These are phyloP conservation scores for Pterois miles DNA, from an alignment of 2,797 vertebrate species.

Conservation along the genomic window DNA sequence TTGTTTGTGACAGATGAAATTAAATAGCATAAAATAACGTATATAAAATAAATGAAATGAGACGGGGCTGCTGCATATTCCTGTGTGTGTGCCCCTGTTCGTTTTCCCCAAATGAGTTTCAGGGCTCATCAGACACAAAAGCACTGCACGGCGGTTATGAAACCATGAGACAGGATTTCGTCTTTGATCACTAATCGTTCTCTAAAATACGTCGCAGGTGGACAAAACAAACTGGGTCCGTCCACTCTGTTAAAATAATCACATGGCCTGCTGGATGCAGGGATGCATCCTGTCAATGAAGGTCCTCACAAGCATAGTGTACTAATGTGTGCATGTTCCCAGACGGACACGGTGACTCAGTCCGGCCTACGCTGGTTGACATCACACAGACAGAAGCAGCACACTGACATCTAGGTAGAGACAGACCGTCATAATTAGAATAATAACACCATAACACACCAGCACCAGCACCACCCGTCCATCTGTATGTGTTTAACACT, in stretches of 20 bases:
- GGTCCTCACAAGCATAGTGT: neutral
- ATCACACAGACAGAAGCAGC: neutral
- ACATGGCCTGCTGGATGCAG: neutral
- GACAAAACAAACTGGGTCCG: too few species aligned
- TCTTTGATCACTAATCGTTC: too few species aligned
- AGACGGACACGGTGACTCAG: slow-evolving; percentile 37
- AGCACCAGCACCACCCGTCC: slow-evolving; percentile 17
- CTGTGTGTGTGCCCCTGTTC: neutral
- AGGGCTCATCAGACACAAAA: slow-evolving; percentile 4
- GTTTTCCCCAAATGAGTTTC: neutral
- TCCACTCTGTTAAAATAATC: too few species aligned
- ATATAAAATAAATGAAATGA: slow-evolving; percentile 13
- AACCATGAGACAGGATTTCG: neutral
- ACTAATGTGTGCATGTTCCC: neutral
- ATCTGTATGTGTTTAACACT: slow-evolving; percentile 46
- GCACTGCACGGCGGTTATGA: neutral
- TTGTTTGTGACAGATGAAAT: neutral
- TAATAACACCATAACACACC: slow-evolving; percentile 2
- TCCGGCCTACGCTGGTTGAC: slow-evolving; percentile 5
- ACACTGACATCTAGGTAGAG: slow-evolving; percentile 21
- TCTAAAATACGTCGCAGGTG: too few species aligned
- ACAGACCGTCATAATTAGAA: neutral
- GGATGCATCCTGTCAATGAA: neutral
- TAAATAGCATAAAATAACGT: slow-evolving; percentile 13
- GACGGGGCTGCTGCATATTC: neutral